These are phyloP conservation scores for Morone saxatilis DNA, from an alignment of 2,113 vertebrate genomes.

Conservation along the genomic window DNA sequence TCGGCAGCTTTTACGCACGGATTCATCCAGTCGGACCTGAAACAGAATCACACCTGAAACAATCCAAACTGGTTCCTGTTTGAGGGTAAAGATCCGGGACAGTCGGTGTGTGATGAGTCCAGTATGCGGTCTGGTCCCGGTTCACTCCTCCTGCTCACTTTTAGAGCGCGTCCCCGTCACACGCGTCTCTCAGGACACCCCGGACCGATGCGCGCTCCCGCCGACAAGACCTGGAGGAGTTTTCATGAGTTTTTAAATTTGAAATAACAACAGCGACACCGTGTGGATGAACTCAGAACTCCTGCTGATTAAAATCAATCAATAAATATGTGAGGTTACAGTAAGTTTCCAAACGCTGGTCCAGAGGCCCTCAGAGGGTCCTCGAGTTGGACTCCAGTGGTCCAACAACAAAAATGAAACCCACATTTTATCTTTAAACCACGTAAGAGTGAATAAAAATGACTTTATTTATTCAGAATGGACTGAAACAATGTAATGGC, in stretches of 20 bases:
- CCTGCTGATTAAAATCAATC: neutral
- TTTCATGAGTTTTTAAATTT: neutral
- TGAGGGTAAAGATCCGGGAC: neutral
- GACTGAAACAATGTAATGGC: too few relatives aligned
- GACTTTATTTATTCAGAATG: too few relatives aligned
- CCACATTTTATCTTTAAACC: too few relatives aligned
- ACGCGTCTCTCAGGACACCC: neutral
- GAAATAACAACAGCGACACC: conserved; percentile 49
- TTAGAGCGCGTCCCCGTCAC: conserved; percentile 16
- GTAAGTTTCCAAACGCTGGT: neutral
- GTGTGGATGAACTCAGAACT: neutral
- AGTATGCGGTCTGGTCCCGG: neutral
- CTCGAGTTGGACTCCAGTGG: neutral
- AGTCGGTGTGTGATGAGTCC: neutral
- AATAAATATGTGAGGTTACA: neutral
- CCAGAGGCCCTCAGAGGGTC: neutral
- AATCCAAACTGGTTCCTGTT: too few relatives aligned
- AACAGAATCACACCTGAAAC: neutral
- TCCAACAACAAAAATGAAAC: too few relatives aligned
- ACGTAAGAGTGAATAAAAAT: too few relatives aligned
- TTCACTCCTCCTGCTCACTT: neutral
- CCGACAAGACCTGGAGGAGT: neutral
- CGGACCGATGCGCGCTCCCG: conserved; percentile 31
- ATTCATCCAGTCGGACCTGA: neutral
- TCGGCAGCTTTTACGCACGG: conserved; percentile 26